A percentile compares a stretch with the other conserved stretches of the same genome.
Conservation (phyloP, 2,888 invertebrate genomes). For the Pyrrhosoma nymphula region DNA sequence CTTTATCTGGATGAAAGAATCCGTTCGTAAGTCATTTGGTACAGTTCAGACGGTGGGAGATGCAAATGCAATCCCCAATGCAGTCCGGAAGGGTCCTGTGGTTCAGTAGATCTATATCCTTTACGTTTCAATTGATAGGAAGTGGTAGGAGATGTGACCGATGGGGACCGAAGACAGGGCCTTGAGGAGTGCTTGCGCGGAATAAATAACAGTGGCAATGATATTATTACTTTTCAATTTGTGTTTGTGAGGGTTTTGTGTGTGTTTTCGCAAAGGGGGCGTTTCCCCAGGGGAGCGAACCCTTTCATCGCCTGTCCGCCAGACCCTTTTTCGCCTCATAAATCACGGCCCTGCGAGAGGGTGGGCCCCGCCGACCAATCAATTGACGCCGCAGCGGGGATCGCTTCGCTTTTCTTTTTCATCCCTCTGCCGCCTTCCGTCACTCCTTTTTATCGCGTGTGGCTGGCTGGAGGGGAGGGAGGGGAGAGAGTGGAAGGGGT, state of each 20-base stretch:
- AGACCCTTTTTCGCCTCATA: background rate
- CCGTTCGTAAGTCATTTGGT: too few species aligned
- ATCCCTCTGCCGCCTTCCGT: background rate
- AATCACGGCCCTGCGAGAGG: background rate
- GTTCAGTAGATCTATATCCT: background rate
- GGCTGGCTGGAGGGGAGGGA: background rate
- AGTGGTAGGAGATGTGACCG: background rate
- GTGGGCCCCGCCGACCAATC: background rate
- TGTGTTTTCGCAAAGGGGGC: background rate
- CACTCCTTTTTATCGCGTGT: background rate
- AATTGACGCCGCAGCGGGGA: background rate
- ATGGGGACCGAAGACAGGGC: background rate
- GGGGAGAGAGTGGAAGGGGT: background rate
- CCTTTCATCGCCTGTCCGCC: background rate
- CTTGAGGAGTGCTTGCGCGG: background rate
- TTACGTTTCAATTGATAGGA: background rate
- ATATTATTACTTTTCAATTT: slow-evolving; percentile 18
- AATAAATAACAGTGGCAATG: background rate
- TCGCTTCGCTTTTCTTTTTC: background rate
- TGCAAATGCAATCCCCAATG: too few species aligned
- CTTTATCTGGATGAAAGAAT: too few species aligned
- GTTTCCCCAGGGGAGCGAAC: background rate
- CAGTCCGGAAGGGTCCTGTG: too few species aligned
- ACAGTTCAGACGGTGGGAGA: too few species aligned
- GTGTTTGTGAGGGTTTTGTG: background rate